These are phyloP conservation scores for Solea solea DNA, from an alignment of 2,113 vertebrate genomes.

Conservation along the genomic window DNA sequence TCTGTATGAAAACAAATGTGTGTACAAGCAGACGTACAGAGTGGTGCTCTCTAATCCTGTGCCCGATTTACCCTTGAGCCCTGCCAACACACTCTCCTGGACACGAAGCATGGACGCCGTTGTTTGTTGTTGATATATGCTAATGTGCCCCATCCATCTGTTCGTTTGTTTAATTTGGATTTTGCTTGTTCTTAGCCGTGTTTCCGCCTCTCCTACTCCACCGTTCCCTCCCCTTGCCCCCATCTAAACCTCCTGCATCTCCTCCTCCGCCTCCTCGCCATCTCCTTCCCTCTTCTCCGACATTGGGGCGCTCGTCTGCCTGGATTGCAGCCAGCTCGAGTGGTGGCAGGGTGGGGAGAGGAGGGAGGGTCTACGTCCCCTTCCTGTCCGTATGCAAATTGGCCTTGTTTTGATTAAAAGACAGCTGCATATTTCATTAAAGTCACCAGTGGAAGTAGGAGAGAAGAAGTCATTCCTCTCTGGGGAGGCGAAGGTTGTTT, in stretches of 20 bases:
- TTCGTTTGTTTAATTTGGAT: slow-evolving; percentile 67
- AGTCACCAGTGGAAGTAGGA: slow-evolving; percentile 49
- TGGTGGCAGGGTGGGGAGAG: slow-evolving; percentile 26
- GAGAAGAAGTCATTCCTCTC: slow-evolving; percentile 58
- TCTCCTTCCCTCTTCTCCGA: slow-evolving; percentile 34
- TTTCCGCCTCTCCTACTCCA: slow-evolving; percentile 42
- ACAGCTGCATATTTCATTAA: slow-evolving; percentile 74
- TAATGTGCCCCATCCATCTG: slow-evolving; percentile 69
- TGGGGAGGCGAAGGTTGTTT: slow-evolving; percentile 66
- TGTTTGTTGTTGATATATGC: slow-evolving; percentile 68
- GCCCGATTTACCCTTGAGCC: slow-evolving; percentile 59
- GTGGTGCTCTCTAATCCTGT: slow-evolving; percentile 38
- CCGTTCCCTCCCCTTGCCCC: slow-evolving; percentile 17
- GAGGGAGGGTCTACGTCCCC: slow-evolving; percentile 33
- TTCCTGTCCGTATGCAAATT: slow-evolving; percentile 69
- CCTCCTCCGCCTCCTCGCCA: slow-evolving; percentile 16
- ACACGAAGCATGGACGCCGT: slow-evolving; percentile 25
- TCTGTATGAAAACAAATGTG: slow-evolving; percentile 26
- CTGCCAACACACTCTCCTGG: slow-evolving; percentile 33
- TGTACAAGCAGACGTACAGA: slow-evolving; percentile 12
- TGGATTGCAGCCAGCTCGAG: slow-evolving; percentile 61
- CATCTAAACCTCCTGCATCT: slow-evolving; percentile 36
- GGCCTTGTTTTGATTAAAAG: slow-evolving; percentile 81
- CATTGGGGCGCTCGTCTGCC: slow-evolving; percentile 41
- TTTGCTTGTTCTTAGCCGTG: slow-evolving; percentile 55